Conservation (phyloP, 2,113 vertebrate species). For the Siniperca knerii region DNA sequence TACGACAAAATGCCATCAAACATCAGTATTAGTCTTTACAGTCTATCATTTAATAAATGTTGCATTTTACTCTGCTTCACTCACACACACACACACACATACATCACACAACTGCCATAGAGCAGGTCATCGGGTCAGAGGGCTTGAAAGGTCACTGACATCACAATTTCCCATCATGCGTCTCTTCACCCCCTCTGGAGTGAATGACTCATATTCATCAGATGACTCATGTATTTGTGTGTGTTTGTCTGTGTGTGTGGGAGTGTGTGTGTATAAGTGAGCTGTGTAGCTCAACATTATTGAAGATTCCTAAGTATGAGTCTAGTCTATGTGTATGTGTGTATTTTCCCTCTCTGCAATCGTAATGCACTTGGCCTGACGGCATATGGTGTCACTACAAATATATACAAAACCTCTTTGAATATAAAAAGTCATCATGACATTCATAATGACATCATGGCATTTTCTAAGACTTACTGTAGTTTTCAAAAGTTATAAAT, state of each 20-base stretch:
- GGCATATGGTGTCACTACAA: constrained; percentile 73
- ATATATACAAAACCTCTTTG: too few species aligned
- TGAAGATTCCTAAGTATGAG: not conserved
- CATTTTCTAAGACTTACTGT: too few species aligned
- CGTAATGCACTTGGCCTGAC: constrained; percentile 80
- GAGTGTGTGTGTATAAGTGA: constrained; percentile 6
- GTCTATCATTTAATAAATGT: not conserved
- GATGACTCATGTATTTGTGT: constrained; percentile 63
- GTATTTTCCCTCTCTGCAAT: constrained; percentile 40
- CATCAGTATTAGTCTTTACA: not conserved
- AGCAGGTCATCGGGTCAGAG: constrained; percentile 49
- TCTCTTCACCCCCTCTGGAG: constrained; percentile 39
- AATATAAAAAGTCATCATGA: too few species aligned
- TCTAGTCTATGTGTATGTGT: not conserved
- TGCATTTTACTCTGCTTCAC: not conserved
- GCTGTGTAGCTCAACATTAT: not conserved
- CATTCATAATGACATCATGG: too few species aligned
- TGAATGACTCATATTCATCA: constrained; percentile 66
- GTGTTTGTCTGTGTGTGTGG: not conserved
- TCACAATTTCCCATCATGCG: constrained; percentile 53
- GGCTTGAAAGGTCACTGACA: constrained; percentile 31
- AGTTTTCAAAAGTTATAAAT: too few species aligned
- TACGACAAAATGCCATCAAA: not conserved
- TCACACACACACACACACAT: not conserved
- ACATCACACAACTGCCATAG: not conserved